phyloP scores from a whole-genome alignment of 2,113 vertebrate genomes.

The Glareola pratincola region DNA sequence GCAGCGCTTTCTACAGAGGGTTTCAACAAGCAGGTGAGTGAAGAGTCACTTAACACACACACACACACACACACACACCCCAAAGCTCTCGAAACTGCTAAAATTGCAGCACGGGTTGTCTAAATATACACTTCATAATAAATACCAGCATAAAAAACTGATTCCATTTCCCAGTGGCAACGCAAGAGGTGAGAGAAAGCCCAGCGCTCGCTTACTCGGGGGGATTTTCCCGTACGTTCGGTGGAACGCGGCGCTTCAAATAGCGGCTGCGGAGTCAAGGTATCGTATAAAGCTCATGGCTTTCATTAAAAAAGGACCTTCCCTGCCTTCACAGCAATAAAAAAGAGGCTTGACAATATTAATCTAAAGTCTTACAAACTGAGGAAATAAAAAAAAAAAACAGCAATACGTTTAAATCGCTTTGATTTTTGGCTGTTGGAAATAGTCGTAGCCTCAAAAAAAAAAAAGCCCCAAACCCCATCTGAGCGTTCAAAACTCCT shows the following conservation, averaged over 20 bases:
- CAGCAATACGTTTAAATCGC: neutral
- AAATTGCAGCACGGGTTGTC: neutral
- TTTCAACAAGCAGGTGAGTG: neutral
- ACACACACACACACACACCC: too few species aligned
- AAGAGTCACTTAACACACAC: too few species aligned
- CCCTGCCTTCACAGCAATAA: neutral
- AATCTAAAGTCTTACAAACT: constrained; percentile 5
- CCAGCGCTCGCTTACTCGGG: neutral
- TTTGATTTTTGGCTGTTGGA: neutral
- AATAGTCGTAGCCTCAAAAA: neutral
- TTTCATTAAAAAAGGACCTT: constrained; percentile 46
- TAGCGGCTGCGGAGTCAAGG: neutral
- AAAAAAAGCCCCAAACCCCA: too few species aligned
- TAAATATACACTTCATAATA: neutral
- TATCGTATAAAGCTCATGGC: neutral
- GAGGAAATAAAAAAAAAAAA: neutral
- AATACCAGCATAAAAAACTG: constrained; percentile 22
- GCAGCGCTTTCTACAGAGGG: neutral
- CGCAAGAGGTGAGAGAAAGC: neutral
- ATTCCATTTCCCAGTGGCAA: constrained; percentile 23
- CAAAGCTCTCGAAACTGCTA: neutral
- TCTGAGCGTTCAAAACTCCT: neutral
- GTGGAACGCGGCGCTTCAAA: neutral
- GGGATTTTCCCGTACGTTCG: neutral
- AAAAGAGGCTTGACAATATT: neutral